These are phyloP conservation scores for Telmatochromis brichardi DNA, from an alignment of 2,113 vertebrate genomes.

Conservation along the genomic window DNA sequence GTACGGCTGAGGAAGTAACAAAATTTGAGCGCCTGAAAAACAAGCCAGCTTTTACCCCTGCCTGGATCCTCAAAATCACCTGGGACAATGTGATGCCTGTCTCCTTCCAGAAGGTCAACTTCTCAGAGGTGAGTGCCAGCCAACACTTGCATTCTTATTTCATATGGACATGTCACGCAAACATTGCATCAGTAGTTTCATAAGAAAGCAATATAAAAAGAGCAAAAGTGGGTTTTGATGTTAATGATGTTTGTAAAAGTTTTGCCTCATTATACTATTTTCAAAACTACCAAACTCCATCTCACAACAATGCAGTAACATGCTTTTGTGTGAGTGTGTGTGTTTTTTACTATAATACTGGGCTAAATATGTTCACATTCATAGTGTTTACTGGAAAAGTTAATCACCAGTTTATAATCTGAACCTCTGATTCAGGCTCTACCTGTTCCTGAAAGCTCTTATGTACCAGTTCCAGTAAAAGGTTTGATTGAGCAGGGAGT, in stretches of 20 bases:
- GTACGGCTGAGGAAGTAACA: conserved; percentile 67
- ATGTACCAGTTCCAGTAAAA: background rate
- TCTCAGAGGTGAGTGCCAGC: conserved; percentile 64
- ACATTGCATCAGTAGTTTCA: background rate
- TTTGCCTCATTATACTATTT: background rate
- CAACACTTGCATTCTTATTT: background rate
- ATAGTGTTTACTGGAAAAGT: background rate
- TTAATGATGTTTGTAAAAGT: background rate
- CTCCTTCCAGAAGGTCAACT: conserved; percentile 66
- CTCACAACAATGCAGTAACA: background rate
- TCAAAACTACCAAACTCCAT: background rate
- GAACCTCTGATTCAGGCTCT: background rate
- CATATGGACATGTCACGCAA: rapidly evolving
- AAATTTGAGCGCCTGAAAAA: conserved; percentile 48
- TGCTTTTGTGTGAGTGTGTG: rapidly evolving
- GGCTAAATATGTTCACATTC: background rate
- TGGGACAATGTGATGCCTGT: conserved; percentile 74
- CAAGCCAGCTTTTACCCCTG: conserved; percentile 58
- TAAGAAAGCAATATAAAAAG: background rate
- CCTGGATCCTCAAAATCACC: conserved; percentile 78
- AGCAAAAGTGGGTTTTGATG: background rate
- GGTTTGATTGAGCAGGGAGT: background rate
- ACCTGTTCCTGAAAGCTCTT: background rate
- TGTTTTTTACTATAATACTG: background rate
- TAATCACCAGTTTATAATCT: background rate